Percentiles rank a stretch among this genome's conserved stretches.
These are phyloP conservation scores for Mesoclemmys tuberculata DNA, from an alignment of 2,113 vertebrate species.

Conservation along the genomic window DNA sequence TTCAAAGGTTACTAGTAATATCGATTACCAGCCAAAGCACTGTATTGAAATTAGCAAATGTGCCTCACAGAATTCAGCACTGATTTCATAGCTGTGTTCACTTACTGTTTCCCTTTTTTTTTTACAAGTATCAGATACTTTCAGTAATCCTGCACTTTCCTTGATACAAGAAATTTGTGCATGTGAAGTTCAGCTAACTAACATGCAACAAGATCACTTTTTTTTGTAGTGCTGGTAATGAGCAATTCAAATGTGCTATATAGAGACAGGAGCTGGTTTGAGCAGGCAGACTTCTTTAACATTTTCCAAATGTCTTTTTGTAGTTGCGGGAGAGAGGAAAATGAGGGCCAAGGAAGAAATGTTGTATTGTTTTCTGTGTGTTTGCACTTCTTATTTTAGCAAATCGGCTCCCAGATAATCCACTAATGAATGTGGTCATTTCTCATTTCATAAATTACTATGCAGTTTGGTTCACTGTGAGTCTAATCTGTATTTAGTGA, in stretches of 20 bases:
- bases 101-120: constrained; percentile 23
- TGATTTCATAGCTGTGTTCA: neutral
- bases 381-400: constrained; percentile 72
- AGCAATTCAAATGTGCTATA: neutral
- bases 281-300: neutral
- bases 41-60: constrained; percentile 9
- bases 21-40: constrained; percentile 29
- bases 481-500: constrained; percentile 79
- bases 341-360: constrained; percentile 34
- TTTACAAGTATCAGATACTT: constrained; percentile 32
- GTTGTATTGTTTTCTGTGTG: constrained; percentile 29
- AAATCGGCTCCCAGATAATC: constrained; percentile 60
- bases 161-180: constrained; percentile 29
- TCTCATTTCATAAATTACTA: constrained; percentile 80
- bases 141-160: constrained; percentile 50
- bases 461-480: constrained; percentile 85
- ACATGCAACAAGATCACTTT: constrained; percentile 53
- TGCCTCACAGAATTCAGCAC: neutral
- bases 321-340: constrained; percentile 31
- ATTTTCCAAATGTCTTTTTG: constrained; percentile 13
- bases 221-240: constrained; percentile 40
- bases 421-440: constrained; percentile 54
- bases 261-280: constrained; percentile 46
- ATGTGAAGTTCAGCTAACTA: constrained; percentile 28
- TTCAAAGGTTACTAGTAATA: constrained; percentile 14